Base-by-base conservation (phyloP, 2,113 vertebrate species). In the Ploceus nigricollis region DNA sequence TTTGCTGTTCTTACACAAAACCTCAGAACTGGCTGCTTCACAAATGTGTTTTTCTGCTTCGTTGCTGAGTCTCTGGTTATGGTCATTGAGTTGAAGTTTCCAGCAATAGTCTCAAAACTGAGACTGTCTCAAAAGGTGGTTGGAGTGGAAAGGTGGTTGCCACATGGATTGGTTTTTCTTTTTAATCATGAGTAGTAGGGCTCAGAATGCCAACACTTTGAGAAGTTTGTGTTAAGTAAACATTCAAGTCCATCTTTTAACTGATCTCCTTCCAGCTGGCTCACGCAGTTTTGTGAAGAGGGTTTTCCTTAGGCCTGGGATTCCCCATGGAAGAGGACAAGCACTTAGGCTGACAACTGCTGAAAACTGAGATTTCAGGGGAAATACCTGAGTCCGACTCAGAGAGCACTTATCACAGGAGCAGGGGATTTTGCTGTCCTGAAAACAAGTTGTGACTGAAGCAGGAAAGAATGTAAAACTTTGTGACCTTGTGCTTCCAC, bases 401-500 rank as follows among this genome's bases (percentile, higher is more conserved):
- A 88, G 70, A 57, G 44, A 79, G 75, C 42, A 20, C 20, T 91
- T 87, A 87, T 47, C 83, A 65, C 53, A 61, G 70, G 70, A 96
- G 56, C 22, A 75, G 88, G 79, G 76, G 76, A 72, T 96, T 95
- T 96, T 90, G 27, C 82, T 84, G 54, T 92, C 92, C 88, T 93
- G 76, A 93, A 93, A 96, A 81, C 76, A 87, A 82, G 51, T 44
- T 39, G 82, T 96, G 90, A 96, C 72, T 25, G 0, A 92, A 93
- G 69, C 75, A 76, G 90, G 86, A 94, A 97, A 93, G 92, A 96
- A 97, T 94, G 92, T 76, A 88, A 75, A 93, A 53, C 80, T 95
- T 93, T 87, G 90, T 97, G 93, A 96, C 96, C 94, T 94, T 93
- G 60, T 93, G 37, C 77, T 96, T 92, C 68, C 63, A 86, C 82